Evolutionary conservation across 1,140 invertebrate genomes (phyloP), one percentile per base, ranked within the genome.

Genomic region (Drosophila serrata): DNA sequence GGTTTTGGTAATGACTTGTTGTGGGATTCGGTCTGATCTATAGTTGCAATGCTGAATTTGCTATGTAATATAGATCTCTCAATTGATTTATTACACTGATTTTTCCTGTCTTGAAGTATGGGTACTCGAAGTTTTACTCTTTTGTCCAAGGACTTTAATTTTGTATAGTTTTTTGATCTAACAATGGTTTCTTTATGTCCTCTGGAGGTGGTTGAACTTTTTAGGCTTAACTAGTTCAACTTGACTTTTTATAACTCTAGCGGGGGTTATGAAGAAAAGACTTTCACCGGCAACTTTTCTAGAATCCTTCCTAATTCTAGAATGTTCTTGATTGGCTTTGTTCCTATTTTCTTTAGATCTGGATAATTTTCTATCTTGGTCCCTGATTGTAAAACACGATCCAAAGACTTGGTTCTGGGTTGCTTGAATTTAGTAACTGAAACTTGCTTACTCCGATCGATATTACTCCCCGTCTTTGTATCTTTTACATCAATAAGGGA

Each of bases 241-340:
- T 12, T 35, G 24, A n/a, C 13, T 31, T 4, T n/a, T 60, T 6
- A 48, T 33, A 9, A 1, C 8, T 13, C 0, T 7, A 3, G 22
- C n/a, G 0, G 45, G 35, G 4, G 31, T 43, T 9, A 69, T 17
- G n/a, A 65, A 22, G 5, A 68, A 17, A 0, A 53, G 7, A 24
- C 35, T 65, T 3, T 67, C 65, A 2, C 61, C 65, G 0, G 43
- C 29, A 19, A 39, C 35, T 37, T 29, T 65, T 15, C 29, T 35
- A 13, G 19, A 35, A 19, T 7, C n/a, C n/a, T 6, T 24, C 22
- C 12, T 49, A 1, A 5, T 53, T 37, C 13, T 17, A 5, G 17
- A 24, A 17, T 24, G 6, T 1, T 29, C 51, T 8, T 19, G 24
- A 15, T 9, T 7, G n/a, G n/a, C n/a, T 22, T 69, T 22, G 29